A percentile compares a stretch with the other conserved stretches of the same genome.
Evolutionary conservation across 2,888 invertebrate species (phyloP).

Genomic region (Lomographa bimaculata): DNA sequence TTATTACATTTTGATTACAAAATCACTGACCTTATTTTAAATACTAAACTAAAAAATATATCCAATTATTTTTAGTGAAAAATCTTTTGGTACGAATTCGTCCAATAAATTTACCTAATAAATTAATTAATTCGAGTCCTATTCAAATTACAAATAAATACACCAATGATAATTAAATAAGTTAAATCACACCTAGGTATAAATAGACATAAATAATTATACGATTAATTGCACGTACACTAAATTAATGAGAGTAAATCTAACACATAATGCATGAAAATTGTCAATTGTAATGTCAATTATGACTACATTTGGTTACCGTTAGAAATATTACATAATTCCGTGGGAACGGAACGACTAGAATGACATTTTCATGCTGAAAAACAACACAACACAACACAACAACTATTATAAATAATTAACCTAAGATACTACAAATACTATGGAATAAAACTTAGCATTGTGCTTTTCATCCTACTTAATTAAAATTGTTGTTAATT

Average conservation of each 20-base stretch:
- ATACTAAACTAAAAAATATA: slow-evolving; percentile 12
- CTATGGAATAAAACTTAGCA: slow-evolving; percentile 57
- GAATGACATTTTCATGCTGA: slow-evolving; percentile 60
- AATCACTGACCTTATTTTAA: slow-evolving; percentile 22
- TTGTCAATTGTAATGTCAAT: slow-evolving; percentile 47
- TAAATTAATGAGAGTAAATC: slow-evolving; percentile 69
- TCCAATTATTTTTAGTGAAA: no score
- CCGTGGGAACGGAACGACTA: slow-evolving; percentile 49
- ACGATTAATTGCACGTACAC: slow-evolving; percentile 77
- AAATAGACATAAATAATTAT: slow-evolving; percentile 61
- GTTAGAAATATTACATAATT: slow-evolving; percentile 39
- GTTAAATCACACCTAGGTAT: slow-evolving; percentile 60
- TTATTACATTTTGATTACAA: slow-evolving; percentile 7
- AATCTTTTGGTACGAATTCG: slow-evolving; percentile 35
- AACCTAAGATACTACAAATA: slow-evolving; percentile 67
- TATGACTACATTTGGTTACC: slow-evolving; percentile 45
- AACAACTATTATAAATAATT: slow-evolving; percentile 72
- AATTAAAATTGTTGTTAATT: slow-evolving; percentile 42
- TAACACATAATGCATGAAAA: slow-evolving; percentile 66
- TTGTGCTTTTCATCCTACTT: slow-evolving; percentile 64
- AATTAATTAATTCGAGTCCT: slow-evolving; percentile 72
- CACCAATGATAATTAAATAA: slow-evolving; percentile 54
- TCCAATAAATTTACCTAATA: slow-evolving; percentile 74
- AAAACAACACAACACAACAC: slow-evolving; percentile 72
- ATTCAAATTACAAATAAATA: slow-evolving; percentile 33